phyloP scores from a whole-genome alignment of 2,888 invertebrate genomes.

The Andrena bucephala region DNA sequence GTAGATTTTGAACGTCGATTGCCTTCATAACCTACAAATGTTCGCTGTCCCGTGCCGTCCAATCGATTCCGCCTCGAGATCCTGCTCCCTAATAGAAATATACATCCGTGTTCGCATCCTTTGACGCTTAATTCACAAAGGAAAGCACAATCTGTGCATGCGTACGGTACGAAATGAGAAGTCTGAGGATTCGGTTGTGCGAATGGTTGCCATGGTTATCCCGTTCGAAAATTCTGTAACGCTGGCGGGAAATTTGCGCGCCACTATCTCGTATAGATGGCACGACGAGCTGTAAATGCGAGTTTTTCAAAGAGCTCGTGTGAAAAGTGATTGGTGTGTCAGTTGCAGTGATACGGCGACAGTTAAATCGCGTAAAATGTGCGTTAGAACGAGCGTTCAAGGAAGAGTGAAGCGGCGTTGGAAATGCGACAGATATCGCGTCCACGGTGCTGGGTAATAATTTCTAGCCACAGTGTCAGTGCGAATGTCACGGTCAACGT shows the following conservation, averaged over 20 bases:
- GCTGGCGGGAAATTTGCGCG: background rate
- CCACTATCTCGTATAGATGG: conserved; percentile 3
- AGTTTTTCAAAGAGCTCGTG: conserved; percentile 4
- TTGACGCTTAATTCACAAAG: background rate
- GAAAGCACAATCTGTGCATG: background rate
- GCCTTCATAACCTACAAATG: conserved; percentile 17
- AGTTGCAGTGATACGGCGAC: background rate
- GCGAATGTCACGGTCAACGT: conserved; percentile 32
- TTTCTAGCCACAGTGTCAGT: conserved; percentile 16
- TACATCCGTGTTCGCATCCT: background rate
- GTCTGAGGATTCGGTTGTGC: background rate
- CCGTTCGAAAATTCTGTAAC: conserved; percentile 12
- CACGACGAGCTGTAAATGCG: background rate
- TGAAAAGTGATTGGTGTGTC: conserved; percentile 16
- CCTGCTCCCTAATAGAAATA: background rate
- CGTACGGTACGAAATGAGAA: background rate
- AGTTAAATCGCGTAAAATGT: background rate
- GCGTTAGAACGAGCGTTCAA: background rate
- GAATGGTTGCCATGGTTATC: background rate
- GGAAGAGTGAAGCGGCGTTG: conserved; percentile 25
- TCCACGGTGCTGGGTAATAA: background rate
- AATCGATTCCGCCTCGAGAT: background rate
- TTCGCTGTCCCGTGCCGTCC: background rate
- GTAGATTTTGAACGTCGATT: background rate
- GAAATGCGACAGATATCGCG: conserved; percentile 46